Conservation (phyloP, 2,888 invertebrate species). For the Aphrophora alni region DNA sequence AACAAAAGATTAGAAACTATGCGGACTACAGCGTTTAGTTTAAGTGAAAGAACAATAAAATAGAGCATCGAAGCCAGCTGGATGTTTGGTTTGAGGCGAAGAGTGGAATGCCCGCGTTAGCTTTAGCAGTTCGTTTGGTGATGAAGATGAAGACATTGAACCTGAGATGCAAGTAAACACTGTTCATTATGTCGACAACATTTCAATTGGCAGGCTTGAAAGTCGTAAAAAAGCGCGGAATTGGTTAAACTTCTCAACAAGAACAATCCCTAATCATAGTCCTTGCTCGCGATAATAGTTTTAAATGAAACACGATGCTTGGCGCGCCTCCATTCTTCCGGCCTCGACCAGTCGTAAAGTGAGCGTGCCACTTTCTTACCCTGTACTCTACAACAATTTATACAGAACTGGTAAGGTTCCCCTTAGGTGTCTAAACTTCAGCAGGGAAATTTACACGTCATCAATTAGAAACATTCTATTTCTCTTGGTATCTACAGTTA, state of each 20-base stretch:
- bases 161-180: conserved; percentile 37
- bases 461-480: too few species aligned
- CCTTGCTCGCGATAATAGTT: conserved; percentile 38
- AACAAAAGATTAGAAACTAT: too few species aligned
- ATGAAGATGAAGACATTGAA: conserved; percentile 41
- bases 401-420: too few species aligned
- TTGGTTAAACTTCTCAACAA: neutral
- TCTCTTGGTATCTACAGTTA: too few species aligned
- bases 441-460: neutral
- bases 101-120: neutral
- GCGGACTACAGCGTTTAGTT: too few species aligned
- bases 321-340: conserved; percentile 2
- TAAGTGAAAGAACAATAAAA: neutral
- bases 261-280: conserved; percentile 43
- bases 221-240: conserved; percentile 1
- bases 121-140: neutral
- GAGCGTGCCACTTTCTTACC: neutral
- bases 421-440: neutral
- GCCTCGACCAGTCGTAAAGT: conserved; percentile 6
- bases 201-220: conserved; percentile 22
- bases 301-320: conserved; percentile 39
- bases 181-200: conserved; percentile 37
- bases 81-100: neutral
- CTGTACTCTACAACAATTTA: neutral
- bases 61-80: neutral